phyloP scores from a whole-genome alignment of 2,797 vertebrate species.

The Neoniphon sammara region DNA sequence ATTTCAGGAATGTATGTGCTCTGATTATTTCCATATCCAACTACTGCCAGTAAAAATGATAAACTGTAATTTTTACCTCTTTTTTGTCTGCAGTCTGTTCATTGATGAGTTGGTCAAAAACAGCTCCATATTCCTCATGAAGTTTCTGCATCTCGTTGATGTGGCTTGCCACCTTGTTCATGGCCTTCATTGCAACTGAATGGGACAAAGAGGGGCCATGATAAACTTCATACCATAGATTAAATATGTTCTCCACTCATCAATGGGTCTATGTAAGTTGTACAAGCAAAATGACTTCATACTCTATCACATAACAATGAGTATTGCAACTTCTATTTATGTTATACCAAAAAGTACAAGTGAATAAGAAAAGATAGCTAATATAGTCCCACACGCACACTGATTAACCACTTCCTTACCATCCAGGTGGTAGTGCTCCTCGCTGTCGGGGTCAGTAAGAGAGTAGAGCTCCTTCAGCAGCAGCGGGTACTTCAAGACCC shows the following conservation, averaged over 20 bases:
- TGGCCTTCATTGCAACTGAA: slow-evolving; percentile 94
- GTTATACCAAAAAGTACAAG: no score
- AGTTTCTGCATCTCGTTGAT: slow-evolving; percentile 99
- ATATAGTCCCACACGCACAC: no score
- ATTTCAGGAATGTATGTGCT: neutral
- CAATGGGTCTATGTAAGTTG: neutral
- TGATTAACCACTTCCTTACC: slow-evolving; percentile 75
- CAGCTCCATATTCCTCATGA: slow-evolving; percentile 95
- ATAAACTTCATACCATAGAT: neutral
- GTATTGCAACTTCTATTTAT: no score
- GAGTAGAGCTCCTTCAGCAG: slow-evolving; percentile 92
- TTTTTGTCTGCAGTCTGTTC: slow-evolving; percentile 94
- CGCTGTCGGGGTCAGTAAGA: slow-evolving; percentile 92
- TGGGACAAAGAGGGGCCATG: neutral
- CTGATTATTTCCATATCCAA: neutral
- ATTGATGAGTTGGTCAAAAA: slow-evolving; percentile 96
- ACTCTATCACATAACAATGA: no score
- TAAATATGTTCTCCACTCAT: neutral
- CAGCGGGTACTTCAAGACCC: slow-evolving; percentile 95
- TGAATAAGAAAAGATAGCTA: neutral
- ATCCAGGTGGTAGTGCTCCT: slow-evolving; percentile 96
- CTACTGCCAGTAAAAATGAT: no score
- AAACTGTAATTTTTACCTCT: slow-evolving; percentile 82
- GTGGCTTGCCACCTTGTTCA: slow-evolving; percentile 99
- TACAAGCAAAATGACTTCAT: no score